Base-by-base conservation (phyloP, 1,140 invertebrate species). In the Drosophila busckii region DNA sequence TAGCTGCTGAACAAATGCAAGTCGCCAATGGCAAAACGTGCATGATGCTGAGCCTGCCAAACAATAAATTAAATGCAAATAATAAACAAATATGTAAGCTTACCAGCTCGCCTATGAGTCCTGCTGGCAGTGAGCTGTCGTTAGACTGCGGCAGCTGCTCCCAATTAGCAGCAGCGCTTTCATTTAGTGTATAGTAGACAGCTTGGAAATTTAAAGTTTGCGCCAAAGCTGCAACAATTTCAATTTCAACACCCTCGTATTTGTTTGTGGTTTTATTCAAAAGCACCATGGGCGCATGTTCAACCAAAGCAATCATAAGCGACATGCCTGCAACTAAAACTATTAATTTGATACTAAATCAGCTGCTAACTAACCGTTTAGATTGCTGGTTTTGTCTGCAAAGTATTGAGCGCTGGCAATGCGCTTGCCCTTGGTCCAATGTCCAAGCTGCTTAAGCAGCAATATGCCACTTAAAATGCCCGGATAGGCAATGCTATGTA, bases 1-100 rank as follows among this genome's bases (percentile, higher is more conserved):
- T 95, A 91, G 42, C 91, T 89, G 5, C 91, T 88, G 1, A 91
- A 93, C 49, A 95, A 93, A 67, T 94, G 91, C 22, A 96, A 88
- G 86, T 95, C 93, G 0, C 93, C 94, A 4, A 96, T 87, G 35
- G 92, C 94, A 53, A 96, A 89, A 40, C 93, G 92, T 1, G 93
- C 93, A 40, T 89, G 88, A 10, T 91, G 90, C 13, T 88, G 82
- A 0, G 65, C 58, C 85, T 87, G 10, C 4, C 4, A 56, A 52
- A 2, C 8, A 5, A 12, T 5, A 25, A 15, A 17, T 13, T 16
- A 32, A 4, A 1, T 16, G 4, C 7, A 6, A n/a, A 28, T 46
- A 6, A n/a, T n/a, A n/a, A n/a, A n/a, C n/a, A n/a, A 15, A n/a
- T 9, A 3, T 22, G 8, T 2, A n/a, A 5, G 16, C 48, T 42